Base-by-base conservation (phyloP, 2,113 vertebrate genomes). In the Malurus cyaneus region DNA sequence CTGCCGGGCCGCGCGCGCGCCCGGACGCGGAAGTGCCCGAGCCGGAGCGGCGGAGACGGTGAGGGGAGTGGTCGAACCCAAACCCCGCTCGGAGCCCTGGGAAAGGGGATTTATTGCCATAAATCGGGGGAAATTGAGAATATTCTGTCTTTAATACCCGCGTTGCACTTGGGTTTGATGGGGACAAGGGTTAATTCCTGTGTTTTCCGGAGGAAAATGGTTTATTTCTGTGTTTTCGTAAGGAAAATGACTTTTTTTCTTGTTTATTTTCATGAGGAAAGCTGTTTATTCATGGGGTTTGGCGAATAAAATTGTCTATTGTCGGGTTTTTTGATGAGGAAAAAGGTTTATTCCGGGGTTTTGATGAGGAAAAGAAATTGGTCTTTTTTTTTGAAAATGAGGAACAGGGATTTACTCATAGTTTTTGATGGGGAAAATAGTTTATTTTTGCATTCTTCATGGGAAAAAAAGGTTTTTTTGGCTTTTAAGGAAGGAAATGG, bases 111-210 rank as follows among this genome's bases (percentile, higher is more conserved):
- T 78, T 78, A 39, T 47, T 54, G n/a, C 74, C 8, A 54, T 2
- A 79, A 79, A 61, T 53, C 41, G 9, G 14, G 14, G n/a, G 5
- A 62, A 54, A n/a, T 20, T 39, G 5, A 47, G 74, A 79, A 70
- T 54, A 29, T 54, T 54, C 11, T 5, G n/a, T 2, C 2, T 61
- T n/a, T 47, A 54, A 62, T 11, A 9, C n/a, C 18, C 15, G n/a
- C 1, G 8, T n/a, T n/a, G 2, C n/a, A 0, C 8, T 6, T n/a
- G 64, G 3, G 5, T n/a, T 71, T 17, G 26, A 18, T n/a, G 49
- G 39, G 31, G 76, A 16, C 8, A 21, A 31, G 4, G 18, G 21
- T 29, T 77, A 26, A 6, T 29, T 23, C 23, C 6, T 15, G 54
- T 53, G 34, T 6, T 70, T 64, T 56, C 26, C 8, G 6, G 14